phyloP scores from a whole-genome alignment of 2,888 invertebrate genomes.

The Cabera pusaria region DNA sequence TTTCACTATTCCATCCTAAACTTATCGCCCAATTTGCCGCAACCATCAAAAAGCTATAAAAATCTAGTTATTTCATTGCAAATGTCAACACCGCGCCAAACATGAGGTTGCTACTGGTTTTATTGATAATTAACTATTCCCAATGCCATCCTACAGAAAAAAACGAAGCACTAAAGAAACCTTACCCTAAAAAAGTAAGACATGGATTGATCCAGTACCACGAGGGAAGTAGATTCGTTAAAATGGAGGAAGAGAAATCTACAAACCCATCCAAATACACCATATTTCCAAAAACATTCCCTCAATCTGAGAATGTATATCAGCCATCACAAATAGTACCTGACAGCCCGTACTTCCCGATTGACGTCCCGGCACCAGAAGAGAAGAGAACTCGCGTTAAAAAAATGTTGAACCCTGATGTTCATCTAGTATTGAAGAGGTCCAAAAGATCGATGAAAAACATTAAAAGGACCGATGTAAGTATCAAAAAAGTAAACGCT shows the following conservation, averaged over 20 bases:
- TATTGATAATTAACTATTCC: constrained; percentile 18
- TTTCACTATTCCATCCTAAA: constrained; percentile 37
- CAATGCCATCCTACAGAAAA: constrained; percentile 16
- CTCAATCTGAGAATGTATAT: no score
- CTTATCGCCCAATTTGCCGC: constrained; percentile 33
- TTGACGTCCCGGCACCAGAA: constrained; percentile 30
- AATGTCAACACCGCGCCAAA: constrained; percentile 18
- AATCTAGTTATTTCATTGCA: constrained; percentile 28
- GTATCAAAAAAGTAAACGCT: no score
- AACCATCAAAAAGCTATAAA: constrained; percentile 36
- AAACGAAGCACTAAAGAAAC: constrained; percentile 24
- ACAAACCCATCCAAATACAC: no score
- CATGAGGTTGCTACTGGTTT: constrained; percentile 27
- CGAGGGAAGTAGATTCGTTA: no score
- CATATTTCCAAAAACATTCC: constrained; percentile 46
- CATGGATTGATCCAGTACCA: constrained; percentile 42
- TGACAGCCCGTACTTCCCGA: constrained; percentile 50
- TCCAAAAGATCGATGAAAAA: constrained; percentile 33
- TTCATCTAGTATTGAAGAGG: constrained; percentile 25
- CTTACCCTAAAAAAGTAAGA: constrained; percentile 43
- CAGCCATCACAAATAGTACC: constrained; percentile 39
- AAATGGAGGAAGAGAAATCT: no score
- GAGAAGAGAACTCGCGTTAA: constrained; percentile 46
- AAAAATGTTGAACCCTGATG: constrained; percentile 48
- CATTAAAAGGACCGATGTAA: no score